Conservation (phyloP, 2,888 invertebrate genomes). For the Eupithecia exiguata region DNA sequence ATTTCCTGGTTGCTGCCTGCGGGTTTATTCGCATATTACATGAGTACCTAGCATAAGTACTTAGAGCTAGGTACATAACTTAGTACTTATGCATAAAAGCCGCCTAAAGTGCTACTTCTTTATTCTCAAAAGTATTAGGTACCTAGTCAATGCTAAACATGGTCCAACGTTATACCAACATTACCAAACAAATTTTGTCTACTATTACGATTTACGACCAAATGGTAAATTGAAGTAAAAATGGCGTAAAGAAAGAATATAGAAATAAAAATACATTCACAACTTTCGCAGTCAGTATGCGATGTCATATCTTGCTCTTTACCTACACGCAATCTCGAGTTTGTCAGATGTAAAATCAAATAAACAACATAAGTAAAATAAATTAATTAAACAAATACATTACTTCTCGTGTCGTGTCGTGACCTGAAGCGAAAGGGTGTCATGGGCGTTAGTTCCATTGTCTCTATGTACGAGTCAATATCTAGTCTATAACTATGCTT, state of each 20-base stretch:
- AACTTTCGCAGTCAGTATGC: background rate
- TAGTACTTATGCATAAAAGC: no score
- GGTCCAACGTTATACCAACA: background rate
- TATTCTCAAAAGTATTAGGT: background rate
- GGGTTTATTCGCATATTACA: background rate
- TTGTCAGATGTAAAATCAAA: background rate
- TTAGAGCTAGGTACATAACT: no score
- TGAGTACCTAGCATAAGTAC: background rate
- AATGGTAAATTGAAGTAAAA: background rate
- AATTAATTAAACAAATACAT: background rate
- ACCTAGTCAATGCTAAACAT: background rate
- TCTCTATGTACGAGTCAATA: background rate
- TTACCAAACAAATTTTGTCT: background rate
- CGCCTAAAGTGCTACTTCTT: no score
- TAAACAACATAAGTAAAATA: background rate
- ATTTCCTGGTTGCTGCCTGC: background rate
- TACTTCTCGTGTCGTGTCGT: background rate
- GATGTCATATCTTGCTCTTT: background rate
- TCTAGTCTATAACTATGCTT: no score
- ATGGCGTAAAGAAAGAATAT: background rate
- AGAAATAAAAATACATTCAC: background rate
- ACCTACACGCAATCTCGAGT: background rate
- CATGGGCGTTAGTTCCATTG: slow-evolving; percentile 2
- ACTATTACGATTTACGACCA: background rate
- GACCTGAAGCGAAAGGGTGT: slow-evolving; percentile 2